Conservation (phyloP, 2,113 vertebrate genomes). For the Pituophis catenifer region DNA sequence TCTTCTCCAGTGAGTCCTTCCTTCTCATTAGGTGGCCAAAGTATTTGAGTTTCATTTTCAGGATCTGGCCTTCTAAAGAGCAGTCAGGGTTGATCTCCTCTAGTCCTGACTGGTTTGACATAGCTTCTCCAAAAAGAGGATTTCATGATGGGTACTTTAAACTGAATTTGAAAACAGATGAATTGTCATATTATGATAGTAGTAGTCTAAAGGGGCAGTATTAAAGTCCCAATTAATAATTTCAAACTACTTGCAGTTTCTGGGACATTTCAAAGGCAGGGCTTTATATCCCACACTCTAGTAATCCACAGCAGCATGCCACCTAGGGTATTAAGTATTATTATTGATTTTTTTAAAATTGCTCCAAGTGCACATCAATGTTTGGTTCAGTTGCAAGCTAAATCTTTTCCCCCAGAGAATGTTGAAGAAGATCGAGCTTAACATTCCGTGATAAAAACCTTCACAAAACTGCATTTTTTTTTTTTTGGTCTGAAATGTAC, state of each 20-base stretch:
- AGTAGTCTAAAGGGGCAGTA: background rate
- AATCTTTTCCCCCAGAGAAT: background rate
- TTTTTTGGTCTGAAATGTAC: background rate
- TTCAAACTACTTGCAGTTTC: background rate
- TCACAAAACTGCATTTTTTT: background rate
- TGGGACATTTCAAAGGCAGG: background rate
- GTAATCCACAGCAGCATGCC: background rate
- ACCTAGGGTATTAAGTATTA: background rate
- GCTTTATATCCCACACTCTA: background rate
- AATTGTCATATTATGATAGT: background rate
- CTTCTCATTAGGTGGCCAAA: no score
- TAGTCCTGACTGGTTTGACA: no score
- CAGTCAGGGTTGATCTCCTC: no score
- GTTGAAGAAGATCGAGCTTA: background rate
- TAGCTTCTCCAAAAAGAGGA: background rate
- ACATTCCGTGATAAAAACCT: background rate
- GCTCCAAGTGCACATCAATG: background rate
- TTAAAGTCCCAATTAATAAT: background rate
- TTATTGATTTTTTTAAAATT: background rate
- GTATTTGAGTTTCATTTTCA: no score
- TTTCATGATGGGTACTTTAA: background rate
- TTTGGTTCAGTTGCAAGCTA: background rate
- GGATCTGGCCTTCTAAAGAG: no score
- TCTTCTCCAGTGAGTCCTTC: no score
- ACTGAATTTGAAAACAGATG: background rate